These are phyloP conservation scores for Microplitis manilae DNA, from an alignment of 2,888 invertebrate genomes.

Conservation along the genomic window DNA sequence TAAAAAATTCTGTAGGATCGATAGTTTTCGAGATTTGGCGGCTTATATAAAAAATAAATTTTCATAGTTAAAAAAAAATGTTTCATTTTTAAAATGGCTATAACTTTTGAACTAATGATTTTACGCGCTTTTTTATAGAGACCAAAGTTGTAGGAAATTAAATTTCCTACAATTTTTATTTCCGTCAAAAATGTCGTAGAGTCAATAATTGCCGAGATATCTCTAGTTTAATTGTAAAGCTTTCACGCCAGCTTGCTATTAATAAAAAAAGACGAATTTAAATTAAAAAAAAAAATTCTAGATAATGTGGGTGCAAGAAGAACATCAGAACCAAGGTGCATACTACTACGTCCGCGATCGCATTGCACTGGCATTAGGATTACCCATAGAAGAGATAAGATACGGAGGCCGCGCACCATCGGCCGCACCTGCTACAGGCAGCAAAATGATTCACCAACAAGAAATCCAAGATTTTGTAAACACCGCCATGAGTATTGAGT, in stretches of 20 bases:
- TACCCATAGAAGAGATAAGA: slow-evolving; percentile 54
- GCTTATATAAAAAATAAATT: too few relatives aligned
- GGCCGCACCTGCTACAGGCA: slow-evolving; percentile 61
- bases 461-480: slow-evolving; percentile 55
- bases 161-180: too few relatives aligned
- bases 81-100: too few relatives aligned
- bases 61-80: too few relatives aligned
- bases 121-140: too few relatives aligned
- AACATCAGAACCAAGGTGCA: slow-evolving; percentile 90
- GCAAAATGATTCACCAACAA: slow-evolving; percentile 57
- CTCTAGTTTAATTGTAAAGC: not conserved
- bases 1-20: too few relatives aligned
- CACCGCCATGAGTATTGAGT: slow-evolving; percentile 54
- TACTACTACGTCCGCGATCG: slow-evolving; percentile 78
- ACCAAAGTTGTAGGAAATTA: too few relatives aligned
- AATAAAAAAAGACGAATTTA: not conserved
- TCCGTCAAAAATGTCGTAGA: too few relatives aligned
- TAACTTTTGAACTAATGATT: too few relatives aligned
- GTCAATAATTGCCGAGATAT: too few relatives aligned
- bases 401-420: slow-evolving; percentile 60
- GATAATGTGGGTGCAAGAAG: slow-evolving; percentile 85
- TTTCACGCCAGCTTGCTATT: not conserved
- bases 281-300: slow-evolving; percentile 29
- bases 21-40: too few relatives aligned
- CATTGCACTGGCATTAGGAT: slow-evolving; percentile 55